These are phyloP conservation scores for Oreochromis tanganicae DNA, from an alignment of 2,113 vertebrate species.

Conservation along the genomic window DNA sequence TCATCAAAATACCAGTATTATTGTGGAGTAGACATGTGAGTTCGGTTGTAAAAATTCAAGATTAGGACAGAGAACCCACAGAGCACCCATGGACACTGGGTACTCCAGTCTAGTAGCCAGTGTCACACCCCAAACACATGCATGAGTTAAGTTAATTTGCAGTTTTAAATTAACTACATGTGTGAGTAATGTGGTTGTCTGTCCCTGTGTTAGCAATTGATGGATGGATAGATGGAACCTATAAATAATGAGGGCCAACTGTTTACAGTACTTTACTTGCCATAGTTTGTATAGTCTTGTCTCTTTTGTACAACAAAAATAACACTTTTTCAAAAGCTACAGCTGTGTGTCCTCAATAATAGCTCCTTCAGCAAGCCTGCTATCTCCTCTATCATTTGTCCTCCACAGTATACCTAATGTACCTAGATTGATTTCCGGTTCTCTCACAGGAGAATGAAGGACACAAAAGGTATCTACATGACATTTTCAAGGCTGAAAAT, in stretches of 20 bases:
- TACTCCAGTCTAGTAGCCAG: background rate
- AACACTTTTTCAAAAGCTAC: background rate
- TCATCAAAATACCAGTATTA: background rate
- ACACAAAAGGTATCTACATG: background rate
- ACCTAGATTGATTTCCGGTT: background rate
- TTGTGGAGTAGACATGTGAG: background rate
- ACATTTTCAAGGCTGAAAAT: background rate
- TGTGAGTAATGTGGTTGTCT: background rate
- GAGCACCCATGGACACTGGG: background rate
- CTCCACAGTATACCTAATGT: background rate
- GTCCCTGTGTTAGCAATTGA: background rate
- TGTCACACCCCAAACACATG: background rate
- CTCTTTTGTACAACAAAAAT: background rate
- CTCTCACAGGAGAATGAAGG: background rate
- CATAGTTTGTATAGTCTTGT: background rate
- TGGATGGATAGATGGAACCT: background rate
- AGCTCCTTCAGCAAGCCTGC: background rate
- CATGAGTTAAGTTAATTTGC: background rate
- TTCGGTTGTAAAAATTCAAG: background rate
- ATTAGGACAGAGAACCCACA: background rate
- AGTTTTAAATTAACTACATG: background rate
- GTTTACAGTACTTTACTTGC: background rate
- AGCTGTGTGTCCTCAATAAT: background rate
- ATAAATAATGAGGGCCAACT: background rate
- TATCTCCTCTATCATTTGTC: background rate